Base-by-base conservation (phyloP, 2,888 invertebrate genomes). In the Erannis defoliaria region DNA sequence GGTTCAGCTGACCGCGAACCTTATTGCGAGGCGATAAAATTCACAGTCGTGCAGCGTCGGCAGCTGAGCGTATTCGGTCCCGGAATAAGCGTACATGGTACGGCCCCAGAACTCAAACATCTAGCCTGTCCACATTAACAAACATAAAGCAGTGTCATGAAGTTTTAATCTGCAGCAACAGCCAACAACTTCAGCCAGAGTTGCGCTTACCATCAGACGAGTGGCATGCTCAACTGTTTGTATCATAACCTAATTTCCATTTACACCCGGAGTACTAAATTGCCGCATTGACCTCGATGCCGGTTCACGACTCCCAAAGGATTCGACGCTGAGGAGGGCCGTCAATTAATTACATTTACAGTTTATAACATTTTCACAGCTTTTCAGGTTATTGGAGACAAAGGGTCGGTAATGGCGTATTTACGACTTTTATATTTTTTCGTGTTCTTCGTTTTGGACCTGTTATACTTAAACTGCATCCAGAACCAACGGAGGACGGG, bases 311-410 rank as follows among this genome's bases (percentile, higher is more conserved):
- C 18, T 12, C 51, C 10, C 51, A 18, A 29, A 51, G 51, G 51
- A 29, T 19, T 29, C 26, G 8, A 1, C 50, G 23, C 21, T 8
- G 33, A 14, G 4, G n/a, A 10, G 51, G 40, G 51, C 40, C 51
- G 16, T 10, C 37, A 19, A 40, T 51, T 51, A 51, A 51, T 51
- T 51, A 51, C 38, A 2, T 19, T 50, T 23, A 49, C 37, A 50
- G 19, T 29, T 40, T 26, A 29, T n/a, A 5, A 38, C 23, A 51
- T 21, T 49, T 35, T 49, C 21, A 49, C 35, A 35, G 18, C 46
- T 18, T 31, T 46, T 43, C 3, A 26, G 19, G 40, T 19, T 40
- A 40, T 19, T 40, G 9, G 12, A 19, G n/a, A 33, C 1, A 29
- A n/a, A 33, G 5, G 6, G 3, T 1, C 18, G 2, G 4, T 38